A percentile compares a stretch with the other conserved stretches of the same genome.
Evolutionary conservation across 2,888 invertebrate genomes (phyloP).

Genomic region (Noctua janthe): DNA sequence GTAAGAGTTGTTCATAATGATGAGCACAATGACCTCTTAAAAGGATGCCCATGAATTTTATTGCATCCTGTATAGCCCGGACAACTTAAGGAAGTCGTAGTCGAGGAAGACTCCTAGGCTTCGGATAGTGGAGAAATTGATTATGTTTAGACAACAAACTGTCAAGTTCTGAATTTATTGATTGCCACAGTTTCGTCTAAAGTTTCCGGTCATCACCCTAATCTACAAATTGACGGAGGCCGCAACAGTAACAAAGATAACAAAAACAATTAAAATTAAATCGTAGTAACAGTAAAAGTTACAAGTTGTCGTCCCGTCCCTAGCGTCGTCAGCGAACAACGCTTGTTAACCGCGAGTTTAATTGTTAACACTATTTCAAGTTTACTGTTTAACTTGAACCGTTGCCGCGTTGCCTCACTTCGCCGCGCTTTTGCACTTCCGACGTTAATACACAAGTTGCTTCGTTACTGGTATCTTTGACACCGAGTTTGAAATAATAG

Average conservation of each 20-base stretch:
- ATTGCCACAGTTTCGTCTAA: background rate
- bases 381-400: constrained; percentile 63
- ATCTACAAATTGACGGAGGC: background rate
- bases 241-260: constrained; percentile 14
- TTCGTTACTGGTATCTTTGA: constrained; percentile 41
- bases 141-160: background rate
- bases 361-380: constrained; percentile 70
- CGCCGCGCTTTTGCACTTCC: constrained; percentile 45
- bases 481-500: background rate
- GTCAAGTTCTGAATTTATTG: background rate
- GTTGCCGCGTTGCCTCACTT: constrained; percentile 53
- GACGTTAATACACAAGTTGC: constrained; percentile 48
- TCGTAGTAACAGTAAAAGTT: constrained; percentile 39
- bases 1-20: too few species aligned
- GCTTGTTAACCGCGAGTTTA: constrained; percentile 64
- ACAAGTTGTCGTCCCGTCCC: constrained; percentile 8
- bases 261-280: constrained; percentile 49
- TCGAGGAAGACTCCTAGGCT: background rate
- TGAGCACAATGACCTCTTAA: too few species aligned
- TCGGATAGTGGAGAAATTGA: background rate
- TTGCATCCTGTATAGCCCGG: too few species aligned
- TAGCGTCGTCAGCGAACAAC: constrained; percentile 32
- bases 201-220: background rate
- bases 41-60: too few species aligned
- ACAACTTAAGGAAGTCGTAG: background rate